Evolutionary conservation across 2,888 invertebrate genomes (phyloP).

Genomic region (Yponomeuta cagnagella): DNA sequence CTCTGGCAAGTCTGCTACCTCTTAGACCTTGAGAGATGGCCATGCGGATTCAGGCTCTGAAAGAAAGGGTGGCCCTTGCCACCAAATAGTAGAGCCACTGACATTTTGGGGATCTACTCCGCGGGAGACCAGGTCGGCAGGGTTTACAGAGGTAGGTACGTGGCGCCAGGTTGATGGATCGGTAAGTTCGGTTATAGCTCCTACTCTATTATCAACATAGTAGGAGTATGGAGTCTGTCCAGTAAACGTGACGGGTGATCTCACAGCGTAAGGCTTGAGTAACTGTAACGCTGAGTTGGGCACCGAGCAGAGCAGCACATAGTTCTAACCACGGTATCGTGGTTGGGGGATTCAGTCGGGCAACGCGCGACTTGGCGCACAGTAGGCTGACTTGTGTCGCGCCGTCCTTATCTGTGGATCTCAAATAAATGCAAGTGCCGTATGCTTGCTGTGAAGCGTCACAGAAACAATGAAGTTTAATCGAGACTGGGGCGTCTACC

Average conservation of each 20-base stretch:
- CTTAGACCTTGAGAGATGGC: neutral
- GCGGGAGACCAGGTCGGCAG: neutral
- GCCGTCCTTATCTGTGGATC: neutral
- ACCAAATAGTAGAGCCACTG: neutral
- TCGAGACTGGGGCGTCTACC: no score
- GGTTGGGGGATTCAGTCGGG: no score
- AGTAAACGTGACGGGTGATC: neutral
- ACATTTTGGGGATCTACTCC: no score
- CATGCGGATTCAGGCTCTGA: neutral
- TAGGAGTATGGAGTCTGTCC: slow-evolving; percentile 4
- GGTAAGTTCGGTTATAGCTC: neutral
- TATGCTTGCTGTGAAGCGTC: neutral
- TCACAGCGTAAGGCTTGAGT: neutral
- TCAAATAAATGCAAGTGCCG: neutral
- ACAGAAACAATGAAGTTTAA: no score
- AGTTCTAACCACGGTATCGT: neutral
- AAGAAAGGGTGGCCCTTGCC: slow-evolving; percentile 8
- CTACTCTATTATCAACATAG: neutral
- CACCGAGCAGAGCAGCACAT: neutral
- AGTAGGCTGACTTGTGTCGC: no score
- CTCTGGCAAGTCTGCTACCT: neutral
- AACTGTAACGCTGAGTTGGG: neutral
- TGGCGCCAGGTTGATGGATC: neutral
- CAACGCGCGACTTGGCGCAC: no score
- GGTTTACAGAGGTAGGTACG: neutral